Evolutionary conservation across 2,797 vertebrate genomes (phyloP), one percentile per base, ranked within the genome.

Genomic region (Cyclura pinguis): DNA sequence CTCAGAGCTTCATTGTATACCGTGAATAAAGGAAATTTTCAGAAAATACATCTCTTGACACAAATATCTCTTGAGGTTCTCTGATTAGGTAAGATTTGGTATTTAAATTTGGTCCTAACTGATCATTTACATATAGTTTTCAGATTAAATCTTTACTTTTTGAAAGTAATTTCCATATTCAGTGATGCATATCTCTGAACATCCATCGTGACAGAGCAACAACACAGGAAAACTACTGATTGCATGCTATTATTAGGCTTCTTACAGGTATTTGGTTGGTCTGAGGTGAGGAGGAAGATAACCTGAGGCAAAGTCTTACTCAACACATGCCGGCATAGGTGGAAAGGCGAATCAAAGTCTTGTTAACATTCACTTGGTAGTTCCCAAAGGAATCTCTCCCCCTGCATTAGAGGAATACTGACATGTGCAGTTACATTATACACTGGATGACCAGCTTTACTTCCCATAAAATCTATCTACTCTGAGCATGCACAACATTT

Each of bases 401-500:
- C 87, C 86, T 93, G 4, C 90, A 73, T 64, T 57, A 91, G 87
- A 94, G 92, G 89, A 82, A 84, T 92, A 93, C 52, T 57, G 90
- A 93, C 91, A 95, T 87, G 89, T 50, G 55, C 4, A 14, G 29
- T 42, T 64, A 10, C 5, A 76, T 81, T 77, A 89, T 50, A 93
- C 8, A 29, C 82, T 91, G 87, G 92, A 93, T n/a, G 0, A 93
- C 91, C 92, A 93, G 92, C 94, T 94, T 93, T 94, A 90, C 93
- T 95, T 96, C 93, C 93, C 92, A 94, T 92, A 92, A 94, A 95
- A 95, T 81, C 93, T 95, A 95, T 95, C 94, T 95, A 92, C 92
- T 94, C 88, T 83, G 32, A 92, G 84, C 88, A 90, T 74, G 90
- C n/a, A 69, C 92, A 92, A 55, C 76, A 84, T 94, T 95, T 95